Conservation (phyloP, 2,113 vertebrate species). For the Pseudolaguvia tuberculata region DNA sequence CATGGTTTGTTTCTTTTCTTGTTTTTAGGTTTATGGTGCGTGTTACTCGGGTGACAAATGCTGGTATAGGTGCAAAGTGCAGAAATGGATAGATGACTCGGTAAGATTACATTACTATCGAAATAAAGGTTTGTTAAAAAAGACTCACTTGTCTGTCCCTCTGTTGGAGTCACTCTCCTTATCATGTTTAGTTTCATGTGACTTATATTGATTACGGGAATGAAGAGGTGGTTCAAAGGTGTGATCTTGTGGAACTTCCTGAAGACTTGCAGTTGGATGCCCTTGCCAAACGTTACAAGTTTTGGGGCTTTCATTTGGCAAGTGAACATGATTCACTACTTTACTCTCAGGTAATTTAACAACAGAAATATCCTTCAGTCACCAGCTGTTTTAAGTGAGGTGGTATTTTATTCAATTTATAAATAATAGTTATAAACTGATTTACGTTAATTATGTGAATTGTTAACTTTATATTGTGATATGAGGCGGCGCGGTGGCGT, state of each 20-base stretch:
- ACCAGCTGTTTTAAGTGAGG: too few relatives aligned
- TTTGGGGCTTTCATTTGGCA: constrained; percentile 69
- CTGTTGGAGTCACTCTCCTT: background rate
- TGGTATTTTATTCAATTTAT: background rate
- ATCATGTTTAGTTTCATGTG: constrained; percentile 53
- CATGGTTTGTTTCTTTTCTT: background rate
- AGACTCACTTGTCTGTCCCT: background rate
- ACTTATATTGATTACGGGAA: constrained; percentile 78
- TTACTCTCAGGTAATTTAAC: constrained; percentile 62
- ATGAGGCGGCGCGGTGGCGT: too few relatives aligned
- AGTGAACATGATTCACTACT: constrained; percentile 59
- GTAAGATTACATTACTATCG: constrained; percentile 35
- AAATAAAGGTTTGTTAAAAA: background rate
- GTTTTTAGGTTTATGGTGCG: constrained; percentile 69
- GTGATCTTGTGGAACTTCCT: constrained; percentile 70
- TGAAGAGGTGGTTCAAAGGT: constrained; percentile 65
- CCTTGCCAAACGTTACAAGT: constrained; percentile 67
- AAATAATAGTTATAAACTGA: too few relatives aligned
- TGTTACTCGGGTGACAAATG: constrained; percentile 75
- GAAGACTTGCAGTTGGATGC: constrained; percentile 56
- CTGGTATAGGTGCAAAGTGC: constrained; percentile 76
- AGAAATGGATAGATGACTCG: constrained; percentile 66
- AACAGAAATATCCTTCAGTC: background rate
- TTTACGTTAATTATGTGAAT: too few relatives aligned
- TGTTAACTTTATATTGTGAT: too few relatives aligned